phyloP scores from a whole-genome alignment of 53 echinoderm and acorn worm genomes.

The Luidia sarsii region DNA sequence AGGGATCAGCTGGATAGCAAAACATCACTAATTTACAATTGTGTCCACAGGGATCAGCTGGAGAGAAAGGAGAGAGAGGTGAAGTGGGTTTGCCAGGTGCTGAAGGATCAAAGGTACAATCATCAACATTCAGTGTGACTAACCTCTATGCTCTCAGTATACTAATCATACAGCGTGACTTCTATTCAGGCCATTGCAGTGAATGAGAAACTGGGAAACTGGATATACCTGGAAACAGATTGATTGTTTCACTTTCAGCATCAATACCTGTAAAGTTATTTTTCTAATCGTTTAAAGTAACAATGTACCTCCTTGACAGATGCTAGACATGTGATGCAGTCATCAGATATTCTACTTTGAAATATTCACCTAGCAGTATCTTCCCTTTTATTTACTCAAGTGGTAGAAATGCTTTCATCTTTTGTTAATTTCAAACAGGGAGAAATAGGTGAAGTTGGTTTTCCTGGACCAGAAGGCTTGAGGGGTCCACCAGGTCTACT shows the following conservation, averaged over 20 bases:
- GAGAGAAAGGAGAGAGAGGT: constrained; percentile 15
- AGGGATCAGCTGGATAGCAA: constrained; percentile 24
- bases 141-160: not conserved
- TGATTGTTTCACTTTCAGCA: no score
- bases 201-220: no score
- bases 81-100: constrained; percentile 13
- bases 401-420: not conserved
- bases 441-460: constrained; percentile 25
- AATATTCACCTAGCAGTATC: no score
- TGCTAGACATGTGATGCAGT: no score
- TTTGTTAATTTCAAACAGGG: constrained; percentile 23
- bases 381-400: no score
- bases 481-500: constrained; percentile 31
- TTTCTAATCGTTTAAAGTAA: no score
- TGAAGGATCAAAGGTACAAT: constrained; percentile 24
- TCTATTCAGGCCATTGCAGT: no score
- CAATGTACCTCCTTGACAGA: no score
- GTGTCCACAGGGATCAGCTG: constrained; percentile 10
- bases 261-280: no score
- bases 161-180: not conserved
- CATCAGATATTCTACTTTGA: no score
- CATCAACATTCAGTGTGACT: not conserved
- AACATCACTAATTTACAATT: not conserved
- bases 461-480: constrained; percentile 29
- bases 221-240: no score